Base-by-base conservation (phyloP, 1,140 invertebrate species). In the Spodoptera frugiperda region DNA sequence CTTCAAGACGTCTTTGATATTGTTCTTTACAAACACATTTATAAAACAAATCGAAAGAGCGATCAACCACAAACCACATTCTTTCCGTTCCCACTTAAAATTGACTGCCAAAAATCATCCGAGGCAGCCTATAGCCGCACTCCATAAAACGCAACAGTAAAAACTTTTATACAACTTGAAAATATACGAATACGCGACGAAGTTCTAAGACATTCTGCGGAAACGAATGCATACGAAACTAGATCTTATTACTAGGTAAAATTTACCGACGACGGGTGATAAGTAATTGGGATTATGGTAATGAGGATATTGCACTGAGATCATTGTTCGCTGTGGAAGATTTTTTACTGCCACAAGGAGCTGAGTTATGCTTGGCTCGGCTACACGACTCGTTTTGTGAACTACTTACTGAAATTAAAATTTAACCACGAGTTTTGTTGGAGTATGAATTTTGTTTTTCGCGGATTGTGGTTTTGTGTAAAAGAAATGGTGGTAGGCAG, bases 241-340 rank as follows among this genome's bases (percentile, higher is more conserved):
- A 61, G 55, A 44, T 55, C 53, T 71, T 71, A 33, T 71, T 55
- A 71, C 44, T 17, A 6, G 44, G 53, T 71, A 71, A 71, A 55
- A 61, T 73, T 17, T 73, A 51, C 46, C 46, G 55, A 49, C 25
- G 55, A 44, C 21, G 71, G 71, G 51, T 33, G 54, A 44, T 73
- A 73, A 73, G 71, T 73, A 73, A 73, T 73, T 73, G 71, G 46
- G 71, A 73, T 73, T 73, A 73, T 73, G 71, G 2, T 73, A 61
- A 73, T 49, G 55, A 73, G 71, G n/a, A 46, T 49, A 57, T 30
- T 73, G 71, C 71, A 73, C 10, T 59, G 63, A 33, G 39, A 72
- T 44, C 44, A 59, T 73, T 73, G 53, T 72, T 19, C 51, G 11
- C 33, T 67, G n/a, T 25, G 65, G 10, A 46, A 72, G 51, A 21